Percentiles rank a stretch among this genome's conserved stretches.
phyloP scores from a whole-genome alignment of 2,888 invertebrate genomes.

The Eupeodes latifasciatus region DNA sequence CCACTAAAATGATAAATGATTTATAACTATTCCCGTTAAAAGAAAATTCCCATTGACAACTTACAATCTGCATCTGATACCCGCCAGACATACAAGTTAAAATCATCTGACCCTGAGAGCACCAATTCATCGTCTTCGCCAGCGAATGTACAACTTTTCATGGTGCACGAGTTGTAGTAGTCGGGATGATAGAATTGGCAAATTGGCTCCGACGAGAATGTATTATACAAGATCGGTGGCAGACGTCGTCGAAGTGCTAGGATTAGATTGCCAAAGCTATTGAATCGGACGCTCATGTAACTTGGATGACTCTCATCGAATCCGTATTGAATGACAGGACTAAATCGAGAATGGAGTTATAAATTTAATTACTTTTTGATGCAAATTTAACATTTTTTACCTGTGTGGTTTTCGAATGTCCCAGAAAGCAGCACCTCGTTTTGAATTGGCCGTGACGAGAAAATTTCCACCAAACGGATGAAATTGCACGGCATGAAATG shows the following conservation, averaged over 20 bases:
- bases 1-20: slow-evolving; percentile 78
- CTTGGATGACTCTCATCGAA: slow-evolving; percentile 88
- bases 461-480: slow-evolving; percentile 93
- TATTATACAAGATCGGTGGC: slow-evolving; percentile 92
- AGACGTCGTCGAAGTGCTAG: slow-evolving; percentile 93
- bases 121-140: slow-evolving; percentile 95
- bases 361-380: background rate
- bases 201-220: slow-evolving; percentile 88
- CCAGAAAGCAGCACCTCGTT: slow-evolving; percentile 95
- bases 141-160: slow-evolving; percentile 98
- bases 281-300: slow-evolving; percentile 97
- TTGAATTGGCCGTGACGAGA: slow-evolving; percentile 94
- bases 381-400: slow-evolving; percentile 84
- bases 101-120: slow-evolving; percentile 97
- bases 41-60: slow-evolving; percentile 70
- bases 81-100: slow-evolving; percentile 97
- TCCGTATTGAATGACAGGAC: slow-evolving; percentile 89
- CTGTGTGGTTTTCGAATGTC: slow-evolving; percentile 92
- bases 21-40: background rate
- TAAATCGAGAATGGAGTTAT: slow-evolving; percentile 80
- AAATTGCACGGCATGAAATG: slow-evolving; percentile 98
- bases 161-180: slow-evolving; percentile 98
- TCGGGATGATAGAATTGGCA: slow-evolving; percentile 96
- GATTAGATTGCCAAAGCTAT: slow-evolving; percentile 90
- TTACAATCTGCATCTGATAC: slow-evolving; percentile 88